A percentile compares a stretch with the other conserved stretches of the same genome.
phyloP scores from a whole-genome alignment of 2,888 invertebrate genomes.

The Druceiella hillmani region DNA sequence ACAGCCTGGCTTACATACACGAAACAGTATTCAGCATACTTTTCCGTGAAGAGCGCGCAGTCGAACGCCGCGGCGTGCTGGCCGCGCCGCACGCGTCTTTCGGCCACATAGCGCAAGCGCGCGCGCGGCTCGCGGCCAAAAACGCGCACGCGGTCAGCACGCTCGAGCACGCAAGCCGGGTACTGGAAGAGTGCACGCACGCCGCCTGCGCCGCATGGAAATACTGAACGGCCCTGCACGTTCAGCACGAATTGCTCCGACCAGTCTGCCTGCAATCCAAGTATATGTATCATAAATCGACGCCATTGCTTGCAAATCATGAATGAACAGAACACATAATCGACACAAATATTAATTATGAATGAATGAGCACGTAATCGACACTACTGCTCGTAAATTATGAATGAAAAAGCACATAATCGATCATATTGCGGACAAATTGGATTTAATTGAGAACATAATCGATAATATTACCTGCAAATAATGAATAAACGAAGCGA shows the following conservation, averaged over 20 bases:
- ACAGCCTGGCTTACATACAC: conserved; percentile 83
- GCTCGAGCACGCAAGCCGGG: conserved; percentile 72
- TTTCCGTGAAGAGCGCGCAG: conserved; percentile 77
- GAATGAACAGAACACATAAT: too few relatives aligned
- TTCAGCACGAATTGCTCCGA: conserved; percentile 81
- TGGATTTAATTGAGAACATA: too few relatives aligned
- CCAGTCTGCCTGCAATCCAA: conserved; percentile 76
- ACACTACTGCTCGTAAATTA: too few relatives aligned
- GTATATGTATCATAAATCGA: too few relatives aligned
- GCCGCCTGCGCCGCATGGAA: conserved; percentile 74
- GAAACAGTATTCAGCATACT: conserved; percentile 83
- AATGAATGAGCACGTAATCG: too few relatives aligned
- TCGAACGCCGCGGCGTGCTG: conserved; percentile 72
- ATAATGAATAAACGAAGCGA: too few relatives aligned
- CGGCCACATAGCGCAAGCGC: conserved; percentile 39
- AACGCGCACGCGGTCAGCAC: conserved; percentile 72
- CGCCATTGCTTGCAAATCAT: too few relatives aligned
- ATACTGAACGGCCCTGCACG: conserved; percentile 76
- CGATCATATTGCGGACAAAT: too few relatives aligned
- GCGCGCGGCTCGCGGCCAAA: conserved; percentile 64
- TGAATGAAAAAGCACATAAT: too few relatives aligned
- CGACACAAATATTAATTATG: too few relatives aligned
- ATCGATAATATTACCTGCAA: too few relatives aligned
- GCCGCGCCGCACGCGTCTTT: conserved; percentile 50
- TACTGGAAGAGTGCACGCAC: conserved; percentile 79